Evolutionary conservation across 2,888 invertebrate genomes (phyloP).

Genomic region (Psococerastis gibbosa): DNA sequence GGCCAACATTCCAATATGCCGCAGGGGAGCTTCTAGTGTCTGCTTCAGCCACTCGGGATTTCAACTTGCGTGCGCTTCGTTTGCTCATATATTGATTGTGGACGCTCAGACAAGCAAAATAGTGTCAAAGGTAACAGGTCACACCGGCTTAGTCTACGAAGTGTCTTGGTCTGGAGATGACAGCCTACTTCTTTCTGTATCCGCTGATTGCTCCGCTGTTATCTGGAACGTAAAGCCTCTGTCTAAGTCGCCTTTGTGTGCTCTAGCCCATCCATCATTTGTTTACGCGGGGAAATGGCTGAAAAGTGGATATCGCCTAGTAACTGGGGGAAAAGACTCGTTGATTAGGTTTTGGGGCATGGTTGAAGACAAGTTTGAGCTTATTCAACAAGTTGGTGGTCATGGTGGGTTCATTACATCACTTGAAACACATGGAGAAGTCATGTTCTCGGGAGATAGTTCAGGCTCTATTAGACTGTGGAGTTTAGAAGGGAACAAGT

Average conservation of each 20-base stretch:
- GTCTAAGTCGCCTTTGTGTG: constrained; percentile 24
- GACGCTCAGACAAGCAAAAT: constrained; percentile 30
- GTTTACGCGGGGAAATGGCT: constrained; percentile 44
- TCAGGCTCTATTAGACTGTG: neutral
- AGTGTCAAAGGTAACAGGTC: constrained; percentile 30
- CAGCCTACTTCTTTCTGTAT: constrained; percentile 36
- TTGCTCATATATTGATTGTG: constrained; percentile 9
- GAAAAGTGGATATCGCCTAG: constrained; percentile 28
- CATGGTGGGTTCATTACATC: neutral
- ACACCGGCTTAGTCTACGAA: constrained; percentile 43
- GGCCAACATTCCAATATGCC: constrained; percentile 25
- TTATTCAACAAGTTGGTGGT: neutral
- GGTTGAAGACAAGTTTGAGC: neutral
- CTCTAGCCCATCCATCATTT: constrained; percentile 46
- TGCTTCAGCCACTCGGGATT: constrained; percentile 32
- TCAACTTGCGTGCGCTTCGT: constrained; percentile 33
- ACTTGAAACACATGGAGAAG: neutral
- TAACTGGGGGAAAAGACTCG: constrained; percentile 45
- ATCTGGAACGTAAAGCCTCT: constrained; percentile 32
- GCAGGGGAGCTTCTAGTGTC: constrained; percentile 30
- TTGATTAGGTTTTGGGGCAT: constrained; percentile 39
- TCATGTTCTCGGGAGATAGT: constrained; percentile 3
- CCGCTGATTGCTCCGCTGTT: constrained; percentile 43
- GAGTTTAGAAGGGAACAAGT: neutral
- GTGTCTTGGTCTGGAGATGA: constrained; percentile 40